Conservation (phyloP, 2,113 vertebrate species). For the Maccullochella peelii region DNA sequence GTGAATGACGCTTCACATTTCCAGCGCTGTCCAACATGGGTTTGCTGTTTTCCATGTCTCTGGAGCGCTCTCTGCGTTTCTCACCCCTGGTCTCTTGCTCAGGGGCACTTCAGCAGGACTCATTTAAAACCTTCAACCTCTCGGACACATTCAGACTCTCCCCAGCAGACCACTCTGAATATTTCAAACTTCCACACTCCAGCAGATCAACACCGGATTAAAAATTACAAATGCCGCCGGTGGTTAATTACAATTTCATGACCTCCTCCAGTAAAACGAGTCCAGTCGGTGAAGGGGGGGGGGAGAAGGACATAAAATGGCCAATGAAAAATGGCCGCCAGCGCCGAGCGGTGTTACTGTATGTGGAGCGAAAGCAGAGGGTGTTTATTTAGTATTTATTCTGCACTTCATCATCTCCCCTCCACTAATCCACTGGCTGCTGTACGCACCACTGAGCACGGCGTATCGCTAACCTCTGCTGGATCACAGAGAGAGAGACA, state of each 20-base stretch:
- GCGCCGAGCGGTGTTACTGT: constrained; percentile 44
- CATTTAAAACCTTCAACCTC: constrained; percentile 16
- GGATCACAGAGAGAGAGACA: constrained; percentile 68
- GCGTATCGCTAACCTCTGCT: constrained; percentile 71
- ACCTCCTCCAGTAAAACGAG: constrained; percentile 52
- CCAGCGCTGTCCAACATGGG: background rate
- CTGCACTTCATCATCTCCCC: constrained; percentile 80
- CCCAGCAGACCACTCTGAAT: constrained; percentile 37
- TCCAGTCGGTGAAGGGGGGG: constrained; percentile 4
- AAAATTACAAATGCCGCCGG: constrained; percentile 60
- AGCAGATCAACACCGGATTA: constrained; percentile 36
- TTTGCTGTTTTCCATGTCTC: background rate
- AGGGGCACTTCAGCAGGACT: constrained; percentile 1
- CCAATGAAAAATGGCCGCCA: constrained; percentile 34
- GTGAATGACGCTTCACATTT: background rate
- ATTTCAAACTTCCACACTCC: constrained; percentile 49
- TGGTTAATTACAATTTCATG: constrained; percentile 75
- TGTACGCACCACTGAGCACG: constrained; percentile 79
- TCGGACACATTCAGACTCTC: background rate
- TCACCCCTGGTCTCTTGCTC: background rate
- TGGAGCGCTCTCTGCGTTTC: background rate
- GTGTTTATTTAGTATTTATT: constrained; percentile 82
- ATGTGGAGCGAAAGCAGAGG: constrained; percentile 58
- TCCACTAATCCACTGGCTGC: constrained; percentile 74
- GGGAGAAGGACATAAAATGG: constrained; percentile 60